Percentiles rank a stretch among this genome's conserved stretches.
phyloP scores from a whole-genome alignment of 2,113 vertebrate species.

The Zosterops hypoxanthus region DNA sequence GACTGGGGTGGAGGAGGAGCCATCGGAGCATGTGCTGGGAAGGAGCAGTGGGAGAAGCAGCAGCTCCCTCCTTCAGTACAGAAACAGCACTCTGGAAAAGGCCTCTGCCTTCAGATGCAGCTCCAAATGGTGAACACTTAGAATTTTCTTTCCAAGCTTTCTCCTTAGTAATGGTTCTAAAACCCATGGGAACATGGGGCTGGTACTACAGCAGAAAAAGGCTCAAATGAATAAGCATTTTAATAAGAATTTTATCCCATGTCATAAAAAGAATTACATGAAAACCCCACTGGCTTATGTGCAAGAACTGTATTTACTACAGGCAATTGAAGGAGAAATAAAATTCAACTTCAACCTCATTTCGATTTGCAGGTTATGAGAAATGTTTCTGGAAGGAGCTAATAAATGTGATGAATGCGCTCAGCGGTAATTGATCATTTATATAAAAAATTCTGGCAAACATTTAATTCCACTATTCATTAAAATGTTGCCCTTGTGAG shows the following conservation, averaged over 20 bases:
- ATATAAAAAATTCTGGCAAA: constrained; percentile 41
- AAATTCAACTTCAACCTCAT: not conserved
- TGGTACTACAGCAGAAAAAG: not conserved
- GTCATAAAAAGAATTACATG: not conserved
- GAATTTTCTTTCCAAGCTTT: not conserved
- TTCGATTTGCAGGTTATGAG: constrained; percentile 16
- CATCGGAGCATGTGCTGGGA: rapidly evolving
- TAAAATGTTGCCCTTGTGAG: constrained; percentile 33
- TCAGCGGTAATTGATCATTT: not conserved
- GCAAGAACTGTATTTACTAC: not conserved
- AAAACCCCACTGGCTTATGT: not conserved
- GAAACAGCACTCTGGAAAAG: not conserved
- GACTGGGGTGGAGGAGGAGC: not conserved
- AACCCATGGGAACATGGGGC: not conserved
- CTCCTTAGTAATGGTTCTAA: not conserved
- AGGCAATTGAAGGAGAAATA: not conserved
- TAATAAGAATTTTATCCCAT: not conserved
- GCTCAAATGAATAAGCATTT: not conserved
- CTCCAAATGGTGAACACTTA: not conserved
- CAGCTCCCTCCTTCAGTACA: rapidly evolving
- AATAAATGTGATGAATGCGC: not conserved
- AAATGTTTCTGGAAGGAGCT: constrained; percentile 21
- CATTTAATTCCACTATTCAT: constrained; percentile 56
- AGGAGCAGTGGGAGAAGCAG: not conserved
- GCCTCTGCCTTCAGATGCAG: not conserved